Evolutionary conservation across 2,888 invertebrate genomes (phyloP).

Genomic region (Aricia artaxerxes): DNA sequence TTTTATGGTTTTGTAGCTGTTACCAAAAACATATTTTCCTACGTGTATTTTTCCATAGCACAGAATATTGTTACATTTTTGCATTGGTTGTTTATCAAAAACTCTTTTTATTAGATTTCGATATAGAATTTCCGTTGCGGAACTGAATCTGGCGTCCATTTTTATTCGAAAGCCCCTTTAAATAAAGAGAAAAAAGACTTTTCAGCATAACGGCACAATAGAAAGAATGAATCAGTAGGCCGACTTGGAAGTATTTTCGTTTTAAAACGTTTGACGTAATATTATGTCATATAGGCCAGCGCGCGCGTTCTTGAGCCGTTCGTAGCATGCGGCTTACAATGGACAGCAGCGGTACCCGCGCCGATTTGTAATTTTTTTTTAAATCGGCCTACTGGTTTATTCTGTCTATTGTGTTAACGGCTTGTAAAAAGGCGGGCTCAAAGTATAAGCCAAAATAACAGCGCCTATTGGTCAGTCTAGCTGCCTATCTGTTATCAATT

Average conservation of each 20-base stretch:
- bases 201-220: neutral
- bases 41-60: no score
- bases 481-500: neutral
- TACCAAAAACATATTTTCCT: no score
- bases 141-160: neutral
- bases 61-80: neutral
- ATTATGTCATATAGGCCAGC: no score
- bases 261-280: no score
- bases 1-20: no score
- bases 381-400: no score
- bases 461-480: neutral
- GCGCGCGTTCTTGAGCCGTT: no score
- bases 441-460: neutral
- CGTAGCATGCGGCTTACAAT: no score
- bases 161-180: constrained; percentile 11
- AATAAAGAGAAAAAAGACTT: neutral
- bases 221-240: no score
- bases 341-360: no score
- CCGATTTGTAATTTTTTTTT: no score
- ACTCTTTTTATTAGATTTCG: neutral
- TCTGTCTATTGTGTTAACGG: neutral
- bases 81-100: neutral
- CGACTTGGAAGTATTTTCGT: no score
- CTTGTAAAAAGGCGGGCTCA: neutral
- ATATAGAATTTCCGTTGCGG: neutral